Evolutionary conservation across 2,888 invertebrate genomes (phyloP), one percentile per base, ranked within the genome.

Genomic region (Polia nebulosa): DNA sequence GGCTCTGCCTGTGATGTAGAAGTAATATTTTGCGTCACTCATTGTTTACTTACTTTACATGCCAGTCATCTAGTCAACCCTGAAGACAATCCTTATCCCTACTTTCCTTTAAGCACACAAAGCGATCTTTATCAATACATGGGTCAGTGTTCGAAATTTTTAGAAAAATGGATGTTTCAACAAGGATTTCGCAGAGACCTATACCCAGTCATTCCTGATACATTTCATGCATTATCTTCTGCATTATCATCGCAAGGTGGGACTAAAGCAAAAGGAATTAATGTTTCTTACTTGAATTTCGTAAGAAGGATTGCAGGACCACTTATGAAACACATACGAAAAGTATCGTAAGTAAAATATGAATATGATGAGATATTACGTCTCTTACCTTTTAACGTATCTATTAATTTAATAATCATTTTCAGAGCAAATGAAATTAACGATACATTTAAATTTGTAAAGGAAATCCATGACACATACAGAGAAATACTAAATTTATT

Each of bases 171-270:
- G 95, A 91, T 95, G 93, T 95, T 92, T 73, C 91, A 91, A 63
- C 95, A 95, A 92, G 95, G 95, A 11, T 95, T 95, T 83, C 91
- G 93, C 58, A 92, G 94, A 85, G 95, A 95, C 76, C 88, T 95
- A 56, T 93, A 88, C 83, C 95, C 95, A 3, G 87, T 89, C 63
- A 93, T 95, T 78, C 95, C 95, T 32, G 94, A 94, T 76, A 93
- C 94, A 39, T 93, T 95, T 80, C 91, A 93, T 81, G 90, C 92
- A 32, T 91, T 94, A 79, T 93, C 95, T 9, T 83, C 88, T 25
- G 76, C 88, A 25, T 83, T 93, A 49, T 80, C 91, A 22, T 85
- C 90, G 2, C 90, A 90, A 74, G 77, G 75, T 75, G 85, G 82
- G 11, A 76, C 88, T 25, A 95, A 94, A 86, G 79, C 88, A 25